These are phyloP conservation scores for Oxycera nigricornis DNA, from an alignment of 2,888 invertebrate species.

Conservation along the genomic window DNA sequence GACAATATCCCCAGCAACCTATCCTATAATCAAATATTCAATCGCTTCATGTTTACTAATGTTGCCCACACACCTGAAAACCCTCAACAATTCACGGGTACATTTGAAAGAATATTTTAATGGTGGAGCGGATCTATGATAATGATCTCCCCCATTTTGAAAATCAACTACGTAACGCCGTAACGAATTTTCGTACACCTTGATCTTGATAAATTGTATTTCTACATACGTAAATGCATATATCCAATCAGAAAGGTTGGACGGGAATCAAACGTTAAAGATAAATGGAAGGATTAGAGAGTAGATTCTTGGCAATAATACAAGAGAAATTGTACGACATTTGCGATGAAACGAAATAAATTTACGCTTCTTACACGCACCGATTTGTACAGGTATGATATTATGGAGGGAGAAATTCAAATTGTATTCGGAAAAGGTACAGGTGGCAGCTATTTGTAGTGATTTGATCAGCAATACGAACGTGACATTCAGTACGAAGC, in stretches of 20 bases:
- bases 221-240: neutral
- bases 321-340: slow-evolving; percentile 22
- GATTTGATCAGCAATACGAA: slow-evolving; percentile 13
- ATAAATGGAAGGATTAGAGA: slow-evolving; percentile 22
- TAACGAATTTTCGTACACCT: slow-evolving; percentile 23
- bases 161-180: slow-evolving; percentile 1
- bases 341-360: slow-evolving; percentile 19
- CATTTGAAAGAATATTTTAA: neutral
- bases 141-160: slow-evolving; percentile 28
- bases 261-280: neutral
- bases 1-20: too few species aligned
- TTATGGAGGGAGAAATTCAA: neutral
- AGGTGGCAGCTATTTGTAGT: slow-evolving; percentile 34
- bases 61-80: too few species aligned
- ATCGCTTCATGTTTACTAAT: too few species aligned
- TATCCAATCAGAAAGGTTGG: neutral
- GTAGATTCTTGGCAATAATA: neutral
- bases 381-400: neutral
- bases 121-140: slow-evolving; percentile 4
- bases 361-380: neutral
- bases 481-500: neutral
- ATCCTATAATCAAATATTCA: too few species aligned
- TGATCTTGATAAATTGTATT: slow-evolving; percentile 25
- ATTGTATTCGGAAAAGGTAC: slow-evolving; percentile 27
- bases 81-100: too few species aligned